Evolutionary conservation across 2,113 vertebrate species (phyloP).

Genomic region (Gavialis gangeticus): DNA sequence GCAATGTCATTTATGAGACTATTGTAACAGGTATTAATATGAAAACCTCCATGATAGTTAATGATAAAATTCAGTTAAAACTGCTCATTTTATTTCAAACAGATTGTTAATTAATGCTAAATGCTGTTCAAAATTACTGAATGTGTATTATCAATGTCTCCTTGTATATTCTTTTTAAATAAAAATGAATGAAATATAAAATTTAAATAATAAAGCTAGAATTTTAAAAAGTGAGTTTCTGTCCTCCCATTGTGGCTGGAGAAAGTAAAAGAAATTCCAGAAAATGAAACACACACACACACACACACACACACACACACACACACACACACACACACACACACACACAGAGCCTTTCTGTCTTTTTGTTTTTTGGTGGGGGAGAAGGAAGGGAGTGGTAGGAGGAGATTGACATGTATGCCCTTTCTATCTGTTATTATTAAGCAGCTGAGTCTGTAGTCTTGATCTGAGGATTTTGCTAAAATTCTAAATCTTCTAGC

Average conservation of each 20-base stretch:
- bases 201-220: neutral
- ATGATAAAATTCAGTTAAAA: constrained; percentile 69
- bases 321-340: neutral
- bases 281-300: neutral
- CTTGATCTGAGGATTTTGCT: neutral
- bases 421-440: neutral
- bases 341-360: neutral
- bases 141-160: neutral
- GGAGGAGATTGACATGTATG: neutral
- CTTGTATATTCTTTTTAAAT: neutral
- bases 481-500: neutral
- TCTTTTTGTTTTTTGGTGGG: too few species aligned
- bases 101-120: constrained; percentile 60
- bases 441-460: neutral
- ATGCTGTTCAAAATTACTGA: constrained; percentile 50
- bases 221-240: neutral
- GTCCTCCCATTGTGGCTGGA: neutral
- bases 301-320: neutral
- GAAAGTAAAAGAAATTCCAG: neutral
- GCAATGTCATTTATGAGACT: constrained; percentile 49
- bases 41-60: constrained; percentile 63
- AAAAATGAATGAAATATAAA: neutral
- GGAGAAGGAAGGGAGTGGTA: neutral
- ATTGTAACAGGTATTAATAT: constrained; percentile 69
- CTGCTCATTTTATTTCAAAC: constrained; percentile 56